Conservation (phyloP, 64 coral and sea anemone genomes). For the Montipora sp. region DNA sequence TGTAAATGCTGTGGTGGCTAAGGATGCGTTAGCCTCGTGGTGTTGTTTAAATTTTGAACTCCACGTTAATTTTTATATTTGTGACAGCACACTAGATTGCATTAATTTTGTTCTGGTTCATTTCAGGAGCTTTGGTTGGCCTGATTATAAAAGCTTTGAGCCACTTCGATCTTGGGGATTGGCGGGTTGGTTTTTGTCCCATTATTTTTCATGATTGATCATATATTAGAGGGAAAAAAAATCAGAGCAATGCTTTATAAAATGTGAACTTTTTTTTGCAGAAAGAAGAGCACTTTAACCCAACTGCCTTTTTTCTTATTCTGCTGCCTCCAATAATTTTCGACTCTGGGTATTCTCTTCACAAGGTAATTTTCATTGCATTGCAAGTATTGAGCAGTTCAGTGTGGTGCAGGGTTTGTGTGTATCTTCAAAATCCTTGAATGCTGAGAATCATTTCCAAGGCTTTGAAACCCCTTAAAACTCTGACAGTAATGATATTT, state of each 20-base stretch:
- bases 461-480: too few species aligned
- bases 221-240: too few species aligned
- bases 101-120: neutral
- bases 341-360: constrained; percentile 98
- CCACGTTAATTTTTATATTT: too few species aligned
- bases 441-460: too few species aligned
- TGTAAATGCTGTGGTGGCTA: too few species aligned
- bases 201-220: neutral
- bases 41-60: too few species aligned
- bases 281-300: constrained; percentile 97
- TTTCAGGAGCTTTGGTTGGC: constrained; percentile 90
- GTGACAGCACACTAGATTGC: too few species aligned
- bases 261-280: constrained; percentile 39
- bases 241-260: neutral
- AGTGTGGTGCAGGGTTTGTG: too few species aligned
- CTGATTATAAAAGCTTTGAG: constrained; percentile 92
- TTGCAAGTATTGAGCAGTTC: too few species aligned
- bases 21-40: too few species aligned
- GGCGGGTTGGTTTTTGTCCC: constrained; percentile 72
- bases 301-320: constrained; percentile 97
- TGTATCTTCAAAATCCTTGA: too few species aligned
- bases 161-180: constrained; percentile 95
- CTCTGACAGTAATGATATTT: too few species aligned
- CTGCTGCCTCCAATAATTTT: constrained; percentile 98
- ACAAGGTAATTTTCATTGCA: constrained; percentile 68